A percentile compares a stretch with the other conserved stretches of the same genome.
These are phyloP conservation scores for Adelognathus sp. DNA, from an alignment of 2,888 invertebrate genomes.

Conservation along the genomic window DNA sequence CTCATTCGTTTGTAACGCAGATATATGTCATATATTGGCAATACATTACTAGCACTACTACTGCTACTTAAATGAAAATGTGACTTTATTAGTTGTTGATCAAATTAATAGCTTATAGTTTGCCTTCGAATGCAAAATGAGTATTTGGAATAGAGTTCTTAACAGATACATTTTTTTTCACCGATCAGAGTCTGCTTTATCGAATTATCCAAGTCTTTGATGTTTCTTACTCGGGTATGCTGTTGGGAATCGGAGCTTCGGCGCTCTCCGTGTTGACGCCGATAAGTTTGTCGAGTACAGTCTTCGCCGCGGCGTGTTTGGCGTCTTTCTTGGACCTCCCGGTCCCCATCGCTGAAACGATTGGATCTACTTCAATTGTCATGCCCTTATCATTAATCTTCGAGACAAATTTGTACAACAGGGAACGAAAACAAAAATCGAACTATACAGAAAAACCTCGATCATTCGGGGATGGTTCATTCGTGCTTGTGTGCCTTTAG, in stretches of 20 bases:
- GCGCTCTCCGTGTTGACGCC: constrained; percentile 85
- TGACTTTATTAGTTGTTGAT: too few relatives aligned
- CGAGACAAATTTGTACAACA: neutral
- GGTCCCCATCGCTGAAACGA: constrained; percentile 89
- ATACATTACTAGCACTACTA: too few relatives aligned
- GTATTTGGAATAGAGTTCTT: too few relatives aligned
- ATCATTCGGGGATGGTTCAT: too few relatives aligned
- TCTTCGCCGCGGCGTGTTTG: constrained; percentile 97
- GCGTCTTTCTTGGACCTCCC: constrained; percentile 99
- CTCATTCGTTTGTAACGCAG: too few relatives aligned
- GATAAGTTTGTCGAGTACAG: constrained; percentile 91
- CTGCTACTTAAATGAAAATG: too few relatives aligned
- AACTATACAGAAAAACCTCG: neutral
- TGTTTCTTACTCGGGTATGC: constrained; percentile 75
- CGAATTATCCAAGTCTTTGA: neutral
- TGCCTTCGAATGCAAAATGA: too few relatives aligned
- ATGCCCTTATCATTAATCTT: constrained; percentile 64
- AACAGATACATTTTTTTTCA: too few relatives aligned
- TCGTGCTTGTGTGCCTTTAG: too few relatives aligned
- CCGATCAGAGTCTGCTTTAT: too few relatives aligned
- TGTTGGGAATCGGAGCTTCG: constrained; percentile 75
- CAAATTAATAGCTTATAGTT: too few relatives aligned
- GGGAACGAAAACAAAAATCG: neutral
- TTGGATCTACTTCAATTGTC: constrained; percentile 75
- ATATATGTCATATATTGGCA: too few relatives aligned